Base-by-base conservation (phyloP, 2,113 vertebrate species). In the Sinocyclocheilus rhinocerous region DNA sequence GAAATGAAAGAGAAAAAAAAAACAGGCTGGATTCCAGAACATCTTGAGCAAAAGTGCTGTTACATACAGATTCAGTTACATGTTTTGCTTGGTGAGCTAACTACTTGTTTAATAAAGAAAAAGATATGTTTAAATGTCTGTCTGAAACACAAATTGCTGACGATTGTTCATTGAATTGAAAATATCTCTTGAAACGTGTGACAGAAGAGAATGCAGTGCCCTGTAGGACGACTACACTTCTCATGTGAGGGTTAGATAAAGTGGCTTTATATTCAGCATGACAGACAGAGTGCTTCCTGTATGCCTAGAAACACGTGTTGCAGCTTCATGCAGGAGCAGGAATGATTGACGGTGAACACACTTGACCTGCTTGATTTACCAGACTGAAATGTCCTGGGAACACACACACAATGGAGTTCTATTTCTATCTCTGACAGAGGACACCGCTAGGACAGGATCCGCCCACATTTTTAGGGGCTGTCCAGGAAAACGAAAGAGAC, bases 361-460 rank as follows among this genome's bases (percentile, higher is more conserved):
- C 59, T 61, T 13, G 20, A 61, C 20, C 13, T 12, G 3, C 59
- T 69, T 42, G 22, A 67, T 81, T 22, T 57, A 69, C 75, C 63
- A 72, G 67, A 48, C 63, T 84, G 16, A 59, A 39, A 36, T 7
- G 83, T 75, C 57, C 61, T 80, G 42, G 73, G 15, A 33, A 70
- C 65, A 78, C 33, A 72, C 33, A 72, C 67, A 76, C 45, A 22
- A n/a, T 65, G 65, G 18, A 22, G 42, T 0, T 63, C 76, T 86
- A 86, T 84, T 84, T 84, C 81, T 86, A 73, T 65, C 18, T 16
- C 29, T 3, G 65, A 20, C 80, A 69, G 67, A 70, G 48, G 39
- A 77, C 61, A 45, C 16, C 6, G 52, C 52, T 63, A 59, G 80
- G 76, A 84, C 57, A 79, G 83, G 87, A 84, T 22, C n/a, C 42